Evolutionary conservation across 2,888 invertebrate genomes (phyloP), one percentile per base, ranked within the genome.

Genomic region (Oeneis ivallda): DNA sequence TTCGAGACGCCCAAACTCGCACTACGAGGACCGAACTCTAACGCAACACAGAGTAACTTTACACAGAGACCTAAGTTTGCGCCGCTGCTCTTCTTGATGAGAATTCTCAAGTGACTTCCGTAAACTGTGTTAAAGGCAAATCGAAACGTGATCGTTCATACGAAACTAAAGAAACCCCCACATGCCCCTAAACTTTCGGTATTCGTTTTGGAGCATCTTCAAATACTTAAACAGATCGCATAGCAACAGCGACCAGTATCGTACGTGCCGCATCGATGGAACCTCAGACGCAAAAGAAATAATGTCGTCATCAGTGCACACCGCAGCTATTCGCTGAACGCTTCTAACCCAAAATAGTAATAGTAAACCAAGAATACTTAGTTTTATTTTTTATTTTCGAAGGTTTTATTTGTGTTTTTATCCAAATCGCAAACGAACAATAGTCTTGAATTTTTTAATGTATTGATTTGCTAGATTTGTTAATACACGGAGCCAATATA

Each of bases 171-270:
- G 49, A 19, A 50, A 26, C 13, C 26, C 50, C 39, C 17, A n/a
- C 52, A 5, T 19, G 39, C n/a, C 52, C 50, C 52, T 58, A 54
- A 62, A 63, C 59, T 62, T 65, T 49, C 17, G 45, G 62, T 32
- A 65, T 73, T 71, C 74, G 71, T 71, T 75, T 72, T 72, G 76
- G 77, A 75, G 74, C 75, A 73, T 74, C 73, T 61, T 61, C 32
- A 71, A 68, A 72, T 75, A 76, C 72, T 41, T 19, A 39, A 19
- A 39, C 11, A 17, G 19, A 17, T 19, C 39, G 19, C 19, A 39
- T 17, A 56, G 11, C 0, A 7, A 34, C 32, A n/a, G 15, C 13
- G 1, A 26, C 5, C 26, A 7, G 7, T 7, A 32, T 9, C 4
- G 9, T n/a, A n/a, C 52, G 52, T 6, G 32, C 15, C 34, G 34